Percentiles rank a stretch among this genome's conserved stretches.
Conservation (phyloP, 2,113 vertebrate species). For the Ailurus styani region DNA sequence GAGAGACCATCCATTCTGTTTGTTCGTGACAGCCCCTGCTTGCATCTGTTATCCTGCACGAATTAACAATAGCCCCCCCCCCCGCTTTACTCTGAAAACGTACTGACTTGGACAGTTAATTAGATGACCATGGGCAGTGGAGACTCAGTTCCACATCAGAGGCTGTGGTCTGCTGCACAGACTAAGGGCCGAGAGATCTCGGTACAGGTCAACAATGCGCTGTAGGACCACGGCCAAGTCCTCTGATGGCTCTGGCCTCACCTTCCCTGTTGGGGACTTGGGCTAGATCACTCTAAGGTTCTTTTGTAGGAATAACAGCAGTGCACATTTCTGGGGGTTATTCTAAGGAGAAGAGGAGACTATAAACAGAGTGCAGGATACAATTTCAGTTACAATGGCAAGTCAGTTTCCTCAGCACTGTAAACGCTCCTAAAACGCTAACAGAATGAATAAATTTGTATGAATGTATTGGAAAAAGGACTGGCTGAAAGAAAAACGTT, state of each 20-base stretch:
- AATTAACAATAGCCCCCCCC: background rate
- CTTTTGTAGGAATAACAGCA: background rate
- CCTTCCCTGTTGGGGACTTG: background rate
- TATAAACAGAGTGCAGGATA: background rate
- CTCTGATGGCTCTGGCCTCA: background rate
- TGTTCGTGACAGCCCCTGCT: background rate
- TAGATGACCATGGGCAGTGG: background rate
- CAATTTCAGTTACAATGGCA: background rate
- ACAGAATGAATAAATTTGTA: background rate
- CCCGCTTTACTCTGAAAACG: background rate
- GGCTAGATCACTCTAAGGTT: background rate
- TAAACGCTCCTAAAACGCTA: background rate
- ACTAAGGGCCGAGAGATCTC: background rate
- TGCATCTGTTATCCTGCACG: background rate
- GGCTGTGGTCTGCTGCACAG: background rate
- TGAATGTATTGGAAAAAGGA: background rate
- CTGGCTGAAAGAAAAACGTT: background rate
- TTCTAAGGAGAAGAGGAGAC: background rate
- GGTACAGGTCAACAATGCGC: rapidly evolving
- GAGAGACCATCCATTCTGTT: background rate
- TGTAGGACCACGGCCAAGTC: background rate
- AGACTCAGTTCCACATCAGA: background rate
- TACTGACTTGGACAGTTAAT: background rate
- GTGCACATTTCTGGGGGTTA: background rate
- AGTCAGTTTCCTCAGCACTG: background rate